Percentiles rank a stretch among this genome's conserved stretches.
Evolutionary conservation across 2,888 invertebrate species (phyloP).

Genomic region (Macaria liturata): DNA sequence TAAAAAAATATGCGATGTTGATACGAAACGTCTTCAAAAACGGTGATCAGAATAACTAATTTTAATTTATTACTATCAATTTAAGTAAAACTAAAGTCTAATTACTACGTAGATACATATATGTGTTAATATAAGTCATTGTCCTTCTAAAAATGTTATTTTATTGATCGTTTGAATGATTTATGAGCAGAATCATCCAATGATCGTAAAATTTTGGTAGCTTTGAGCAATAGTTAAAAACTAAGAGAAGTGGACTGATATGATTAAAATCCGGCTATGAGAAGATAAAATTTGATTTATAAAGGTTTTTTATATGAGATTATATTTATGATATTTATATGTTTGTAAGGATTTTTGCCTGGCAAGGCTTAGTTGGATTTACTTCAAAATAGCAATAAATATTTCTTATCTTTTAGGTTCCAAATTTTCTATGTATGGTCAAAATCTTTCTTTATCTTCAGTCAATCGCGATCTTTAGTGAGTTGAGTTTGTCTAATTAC

Average conservation of each 20-base stretch:
- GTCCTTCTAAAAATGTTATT: conserved; percentile 10
- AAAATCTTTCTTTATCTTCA: too few species aligned
- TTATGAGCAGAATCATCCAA: conserved; percentile 5
- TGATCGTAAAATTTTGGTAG: conserved; percentile 19
- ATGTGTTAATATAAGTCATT: conserved; percentile 15
- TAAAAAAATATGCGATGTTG: not conserved
- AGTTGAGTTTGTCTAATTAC: too few species aligned
- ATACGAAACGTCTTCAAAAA: conserved; percentile 2
- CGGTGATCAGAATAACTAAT: conserved; percentile 9
- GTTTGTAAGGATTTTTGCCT: too few species aligned
- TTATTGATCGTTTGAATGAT: conserved; percentile 17
- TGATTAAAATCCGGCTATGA: conserved; percentile 9
- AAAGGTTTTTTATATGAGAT: not conserved
- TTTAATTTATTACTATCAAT: conserved; percentile 2
- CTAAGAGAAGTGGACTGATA: conserved; percentile 8
- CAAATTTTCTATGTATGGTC: too few species aligned
- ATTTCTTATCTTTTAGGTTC: too few species aligned
- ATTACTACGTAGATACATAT: not conserved
- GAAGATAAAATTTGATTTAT: too few species aligned
- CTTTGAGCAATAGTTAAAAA: conserved; percentile 13
- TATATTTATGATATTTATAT: too few species aligned
- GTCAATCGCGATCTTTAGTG: too few species aligned
- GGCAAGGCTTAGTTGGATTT: too few species aligned
- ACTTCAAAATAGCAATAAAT: too few species aligned
- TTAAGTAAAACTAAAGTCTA: conserved; percentile 13